These are phyloP conservation scores for Callyntrura guangdongensis DNA, from an alignment of 2,888 invertebrate species.

Conservation along the genomic window DNA sequence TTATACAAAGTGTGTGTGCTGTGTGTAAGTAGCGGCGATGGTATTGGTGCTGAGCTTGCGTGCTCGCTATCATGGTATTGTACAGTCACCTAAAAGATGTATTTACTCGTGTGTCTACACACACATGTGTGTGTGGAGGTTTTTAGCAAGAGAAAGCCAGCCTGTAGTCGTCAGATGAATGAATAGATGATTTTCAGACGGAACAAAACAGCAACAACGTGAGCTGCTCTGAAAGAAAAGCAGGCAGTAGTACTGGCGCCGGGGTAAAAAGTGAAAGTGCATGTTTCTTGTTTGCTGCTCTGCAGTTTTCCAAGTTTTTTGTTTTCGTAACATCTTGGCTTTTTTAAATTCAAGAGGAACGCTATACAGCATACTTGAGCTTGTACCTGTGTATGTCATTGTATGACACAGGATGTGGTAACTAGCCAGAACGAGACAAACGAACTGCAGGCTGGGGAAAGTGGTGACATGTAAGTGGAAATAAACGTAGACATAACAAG, in stretches of 20 bases:
- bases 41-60: slow-evolving; percentile 41
- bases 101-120: no score
- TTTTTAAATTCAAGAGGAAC: slow-evolving; percentile 20
- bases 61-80: slow-evolving; percentile 15
- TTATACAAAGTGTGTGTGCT: slow-evolving; percentile 9
- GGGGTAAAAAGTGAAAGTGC: slow-evolving; percentile 32
- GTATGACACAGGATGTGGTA: slow-evolving; percentile 2
- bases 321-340: no score
- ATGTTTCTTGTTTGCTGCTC: not conserved
- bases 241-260: slow-evolving; percentile 24
- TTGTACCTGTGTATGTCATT: not conserved
- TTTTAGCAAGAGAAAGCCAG: slow-evolving; percentile 11
- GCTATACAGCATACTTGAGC: no score
- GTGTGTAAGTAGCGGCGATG: not conserved
- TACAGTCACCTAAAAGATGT: not conserved
- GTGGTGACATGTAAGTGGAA: not conserved
- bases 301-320: not conserved
- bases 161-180: slow-evolving; percentile 17
- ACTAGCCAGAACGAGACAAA: not conserved
- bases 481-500: not conserved
- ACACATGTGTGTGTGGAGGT: not conserved
- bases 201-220: slow-evolving; percentile 59
- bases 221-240: slow-evolving; percentile 32
- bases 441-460: no score
- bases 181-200: slow-evolving; percentile 45